A percentile compares a stretch with the other conserved stretches of the same genome.
Conservation (phyloP, 2,113 vertebrate genomes). For the Greenwoodochromis staneri region DNA sequence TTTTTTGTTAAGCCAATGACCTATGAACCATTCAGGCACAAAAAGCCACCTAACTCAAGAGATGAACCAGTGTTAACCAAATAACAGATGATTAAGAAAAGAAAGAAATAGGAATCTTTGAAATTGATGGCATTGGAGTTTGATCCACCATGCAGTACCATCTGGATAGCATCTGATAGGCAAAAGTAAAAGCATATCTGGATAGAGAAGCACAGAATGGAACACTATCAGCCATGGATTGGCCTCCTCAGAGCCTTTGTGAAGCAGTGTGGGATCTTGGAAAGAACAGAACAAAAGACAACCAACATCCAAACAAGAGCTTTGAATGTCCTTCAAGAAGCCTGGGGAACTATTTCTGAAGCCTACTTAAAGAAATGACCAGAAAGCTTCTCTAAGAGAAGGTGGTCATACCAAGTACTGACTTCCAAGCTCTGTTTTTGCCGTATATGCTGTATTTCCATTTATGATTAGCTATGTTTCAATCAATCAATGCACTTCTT, state of each 20-base stretch:
- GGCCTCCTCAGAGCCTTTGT: background rate
- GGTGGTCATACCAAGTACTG: background rate
- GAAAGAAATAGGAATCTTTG: background rate
- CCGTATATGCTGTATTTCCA: background rate
- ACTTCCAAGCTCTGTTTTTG: background rate
- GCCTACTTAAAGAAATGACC: background rate
- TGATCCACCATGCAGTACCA: background rate
- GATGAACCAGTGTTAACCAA: background rate
- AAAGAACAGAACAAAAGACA: background rate
- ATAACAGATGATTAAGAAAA: background rate
- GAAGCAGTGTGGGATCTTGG: background rate
- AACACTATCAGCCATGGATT: background rate
- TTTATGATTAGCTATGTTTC: background rate
- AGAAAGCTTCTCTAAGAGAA: background rate
- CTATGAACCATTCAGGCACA: background rate
- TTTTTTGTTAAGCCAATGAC: background rate
- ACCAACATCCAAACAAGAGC: background rate
- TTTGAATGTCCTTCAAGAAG: background rate
- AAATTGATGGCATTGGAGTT: background rate
- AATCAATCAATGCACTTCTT: background rate
- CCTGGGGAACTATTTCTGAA: background rate
- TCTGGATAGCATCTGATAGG: background rate
- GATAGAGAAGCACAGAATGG: background rate
- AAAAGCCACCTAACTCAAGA: background rate
- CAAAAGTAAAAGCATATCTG: background rate